Conservation (phyloP, 2,113 vertebrate species). For the Rostratula benghalensis region DNA sequence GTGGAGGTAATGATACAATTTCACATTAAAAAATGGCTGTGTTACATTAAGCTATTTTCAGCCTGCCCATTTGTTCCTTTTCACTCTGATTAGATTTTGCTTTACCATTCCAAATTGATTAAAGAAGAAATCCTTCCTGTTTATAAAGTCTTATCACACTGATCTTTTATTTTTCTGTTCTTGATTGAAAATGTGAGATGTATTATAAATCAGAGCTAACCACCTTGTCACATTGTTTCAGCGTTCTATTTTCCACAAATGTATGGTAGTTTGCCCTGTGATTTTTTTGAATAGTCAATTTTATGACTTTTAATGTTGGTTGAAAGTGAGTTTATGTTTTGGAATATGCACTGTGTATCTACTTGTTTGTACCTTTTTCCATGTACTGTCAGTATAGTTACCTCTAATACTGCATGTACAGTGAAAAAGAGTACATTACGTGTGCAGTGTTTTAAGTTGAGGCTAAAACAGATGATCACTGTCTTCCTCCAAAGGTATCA, state of each 20-base stretch:
- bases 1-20: constrained; percentile 60
- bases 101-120: constrained; percentile 45
- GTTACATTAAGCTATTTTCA: constrained; percentile 57
- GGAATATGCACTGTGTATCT: neutral
- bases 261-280: neutral
- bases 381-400: neutral
- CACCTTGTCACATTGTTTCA: neutral
- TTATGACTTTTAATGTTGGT: neutral
- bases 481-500: neutral
- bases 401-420: neutral
- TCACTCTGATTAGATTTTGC: constrained; percentile 69
- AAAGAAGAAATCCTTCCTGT: constrained; percentile 32
- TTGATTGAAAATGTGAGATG: neutral
- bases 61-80: constrained; percentile 51
- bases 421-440: neutral
- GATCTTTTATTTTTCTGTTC: constrained; percentile 16
- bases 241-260: neutral
- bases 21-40: constrained; percentile 50
- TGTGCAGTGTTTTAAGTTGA: neutral
- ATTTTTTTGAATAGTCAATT: neutral
- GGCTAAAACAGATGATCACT: neutral
- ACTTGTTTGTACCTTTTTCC: neutral
- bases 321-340: constrained; percentile 8
- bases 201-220: neutral
- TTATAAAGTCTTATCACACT: constrained; percentile 7